Evolutionary conservation across 2,113 vertebrate genomes (phyloP), one percentile per base, ranked within the genome.

Genomic region (Hemiprocne comata): DNA sequence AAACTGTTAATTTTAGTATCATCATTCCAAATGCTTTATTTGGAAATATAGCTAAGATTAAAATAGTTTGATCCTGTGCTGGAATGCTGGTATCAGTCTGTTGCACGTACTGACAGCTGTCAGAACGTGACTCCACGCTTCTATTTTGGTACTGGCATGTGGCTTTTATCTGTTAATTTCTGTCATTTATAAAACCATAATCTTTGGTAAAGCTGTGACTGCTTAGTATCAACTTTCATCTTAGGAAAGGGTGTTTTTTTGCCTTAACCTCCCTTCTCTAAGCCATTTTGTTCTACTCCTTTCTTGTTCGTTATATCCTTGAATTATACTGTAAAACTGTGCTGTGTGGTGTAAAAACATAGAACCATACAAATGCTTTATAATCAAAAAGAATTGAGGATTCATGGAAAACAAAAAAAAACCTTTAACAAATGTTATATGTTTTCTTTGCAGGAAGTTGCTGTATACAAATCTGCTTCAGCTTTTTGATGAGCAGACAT

Each of bases 381-480:
- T 48, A 81, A 53, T 53, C 3, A 24, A 44, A 90, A 81, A 6
- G 3, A 83, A 20, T 10, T 44, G 23, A 6, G 11, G 2, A 7
- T 24, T 85, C 7, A 1, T 17, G 48, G 28, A 4, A 36, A 61
- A 64, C 4, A 62, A 4, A 25, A 46, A 46, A 46, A 46, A 46
- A 46, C 8, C 46, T 0, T 1, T 14, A 80, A 23, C 6, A 33
- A 28, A 24, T 54, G 25, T 51, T 1, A 1, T 36, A 2, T 57
- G 10, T 78, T 94, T 48, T 87, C 38, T 91, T 93, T 92, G 71
- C 83, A 96, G 96, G 75, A 60, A 58, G 9, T 42, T 11, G 19
- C 36, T 65, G 17, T 29, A 11, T 51, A 28, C 17, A 28, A 25
- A 38, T 28, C n/a, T 66, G 3, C 55, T 11, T 51, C 34, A n/a